A percentile compares a stretch with the other conserved stretches of the same genome.
Conservation (phyloP, 1,140 invertebrate genomes). For the Leptinotarsa undecemlineata region DNA sequence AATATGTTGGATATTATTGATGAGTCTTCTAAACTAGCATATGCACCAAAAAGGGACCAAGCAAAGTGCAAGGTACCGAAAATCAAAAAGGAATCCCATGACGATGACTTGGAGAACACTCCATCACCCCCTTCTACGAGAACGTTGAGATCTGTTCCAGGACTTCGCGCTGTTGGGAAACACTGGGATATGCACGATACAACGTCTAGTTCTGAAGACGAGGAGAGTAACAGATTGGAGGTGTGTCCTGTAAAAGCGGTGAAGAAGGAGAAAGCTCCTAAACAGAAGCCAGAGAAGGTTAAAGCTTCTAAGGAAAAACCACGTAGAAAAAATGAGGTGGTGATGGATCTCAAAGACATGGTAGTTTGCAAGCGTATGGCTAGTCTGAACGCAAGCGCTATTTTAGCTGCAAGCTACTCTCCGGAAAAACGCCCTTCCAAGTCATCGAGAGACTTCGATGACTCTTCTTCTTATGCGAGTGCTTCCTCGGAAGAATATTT, state of each 20-base stretch:
- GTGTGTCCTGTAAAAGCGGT: conserved; percentile 10
- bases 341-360: conserved; percentile 85
- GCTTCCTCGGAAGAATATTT: conserved; percentile 52
- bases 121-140: conserved; percentile 54
- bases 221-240: conserved; percentile 43
- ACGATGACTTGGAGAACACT: conserved; percentile 57
- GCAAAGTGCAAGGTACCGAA: conserved; percentile 2
- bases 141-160: conserved; percentile 71
- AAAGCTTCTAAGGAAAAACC: conserved; percentile 45
- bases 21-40: conserved; percentile 51
- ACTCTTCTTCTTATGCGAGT: conserved; percentile 61
- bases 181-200: conserved; percentile 77
- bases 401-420: conserved; percentile 85
- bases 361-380: conserved; percentile 90
- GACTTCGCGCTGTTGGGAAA: conserved; percentile 75
- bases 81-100: conserved; percentile 40
- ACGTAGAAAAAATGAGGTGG: conserved; percentile 61
- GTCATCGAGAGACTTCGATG: conserved; percentile 60
- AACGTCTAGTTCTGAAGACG: conserved; percentile 63
- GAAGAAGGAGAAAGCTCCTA: conserved; percentile 30
- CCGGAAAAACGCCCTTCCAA: conserved; percentile 69
- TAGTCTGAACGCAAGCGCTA: conserved; percentile 88
- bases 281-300: conserved; percentile 33
- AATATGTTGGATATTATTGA: conserved; percentile 66
- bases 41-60: conserved; percentile 37